These are phyloP conservation scores for Stomatorhinus ivindoensis DNA, from an alignment of 2,113 vertebrate species.

Conservation along the genomic window DNA sequence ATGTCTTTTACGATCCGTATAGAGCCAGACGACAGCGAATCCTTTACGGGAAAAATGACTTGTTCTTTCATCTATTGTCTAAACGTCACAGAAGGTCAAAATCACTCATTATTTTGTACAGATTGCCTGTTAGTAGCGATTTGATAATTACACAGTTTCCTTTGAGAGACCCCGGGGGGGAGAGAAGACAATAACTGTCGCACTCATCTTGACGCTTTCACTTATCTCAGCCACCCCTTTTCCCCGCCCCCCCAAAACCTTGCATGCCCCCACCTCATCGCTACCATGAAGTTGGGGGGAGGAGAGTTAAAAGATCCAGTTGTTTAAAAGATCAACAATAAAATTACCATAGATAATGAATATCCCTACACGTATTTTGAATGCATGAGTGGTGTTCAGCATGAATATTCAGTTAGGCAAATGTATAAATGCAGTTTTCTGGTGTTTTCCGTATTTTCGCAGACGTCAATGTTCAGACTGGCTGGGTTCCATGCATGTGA, in stretches of 20 bases:
- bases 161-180: background rate
- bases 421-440: background rate
- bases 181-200: background rate
- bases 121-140: background rate
- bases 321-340: background rate
- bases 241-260: background rate
- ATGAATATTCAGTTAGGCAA: background rate
- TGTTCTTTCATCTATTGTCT: background rate
- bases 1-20: background rate
- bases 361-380: background rate
- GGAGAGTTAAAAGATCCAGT: background rate
- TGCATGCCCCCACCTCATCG: background rate
- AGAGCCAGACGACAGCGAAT: background rate
- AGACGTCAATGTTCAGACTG: background rate
- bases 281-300: background rate
- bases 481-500: background rate
- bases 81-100: background rate
- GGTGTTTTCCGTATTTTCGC: background rate
- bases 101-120: background rate
- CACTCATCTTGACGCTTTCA: background rate
- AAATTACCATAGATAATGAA: background rate
- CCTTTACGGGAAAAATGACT: background rate
- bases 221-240: background rate
- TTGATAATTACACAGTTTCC: background rate
- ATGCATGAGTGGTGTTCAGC: background rate